These are phyloP conservation scores for Pangasianodon gigas DNA, from an alignment of 2,113 vertebrate genomes.

Conservation along the genomic window DNA sequence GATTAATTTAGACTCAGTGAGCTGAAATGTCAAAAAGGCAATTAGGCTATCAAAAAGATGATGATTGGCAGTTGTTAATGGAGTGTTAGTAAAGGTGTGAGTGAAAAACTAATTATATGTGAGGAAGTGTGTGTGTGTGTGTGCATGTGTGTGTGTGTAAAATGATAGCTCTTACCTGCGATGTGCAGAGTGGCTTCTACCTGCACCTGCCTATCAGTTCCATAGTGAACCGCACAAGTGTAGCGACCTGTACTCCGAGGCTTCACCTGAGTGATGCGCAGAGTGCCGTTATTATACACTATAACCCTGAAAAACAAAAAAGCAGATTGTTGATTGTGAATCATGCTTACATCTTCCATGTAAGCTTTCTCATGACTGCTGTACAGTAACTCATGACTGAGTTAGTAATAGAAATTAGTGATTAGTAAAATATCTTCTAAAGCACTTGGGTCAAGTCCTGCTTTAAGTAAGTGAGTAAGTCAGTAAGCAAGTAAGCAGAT, in stretches of 20 bases:
- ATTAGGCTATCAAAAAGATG: not conserved
- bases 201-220: conserved; percentile 54
- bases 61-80: not conserved
- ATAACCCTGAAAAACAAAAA: conserved; percentile 68
- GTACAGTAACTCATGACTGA: not conserved
- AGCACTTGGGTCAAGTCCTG: not conserved
- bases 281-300: conserved; percentile 85
- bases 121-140: not conserved
- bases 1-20: not conserved
- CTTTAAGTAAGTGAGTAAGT: not conserved
- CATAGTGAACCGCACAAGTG: conserved; percentile 81
- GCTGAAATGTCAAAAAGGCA: not conserved
- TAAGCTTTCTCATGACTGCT: not conserved
- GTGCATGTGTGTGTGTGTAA: not conserved
- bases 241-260: conserved; percentile 83
- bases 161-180: conserved; percentile 76
- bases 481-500: not conserved
- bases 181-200: conserved; percentile 82
- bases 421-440: not conserved
- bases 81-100: not conserved
- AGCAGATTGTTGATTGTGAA: not conserved
- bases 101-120: not conserved
- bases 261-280: conserved; percentile 89
- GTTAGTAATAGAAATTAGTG: not conserved
- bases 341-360: not conserved